phyloP scores from a whole-genome alignment of 2,888 invertebrate genomes.

The Caenorhabditis zanzibari region DNA sequence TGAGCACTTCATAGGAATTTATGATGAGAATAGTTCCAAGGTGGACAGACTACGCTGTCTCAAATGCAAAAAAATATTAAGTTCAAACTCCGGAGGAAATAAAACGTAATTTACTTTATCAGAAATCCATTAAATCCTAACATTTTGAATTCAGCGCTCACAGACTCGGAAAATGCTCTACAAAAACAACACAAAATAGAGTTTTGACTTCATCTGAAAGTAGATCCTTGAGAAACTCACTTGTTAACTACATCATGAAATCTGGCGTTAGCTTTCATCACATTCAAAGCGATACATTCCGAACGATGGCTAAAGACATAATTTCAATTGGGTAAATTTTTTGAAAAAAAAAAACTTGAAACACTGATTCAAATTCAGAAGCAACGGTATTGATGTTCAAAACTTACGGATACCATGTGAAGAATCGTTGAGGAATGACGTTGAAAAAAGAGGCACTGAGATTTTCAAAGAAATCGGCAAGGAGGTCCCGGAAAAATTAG shows the following conservation, averaged over 20 bases:
- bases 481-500: not conserved
- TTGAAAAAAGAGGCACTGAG: not conserved
- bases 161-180: not conserved
- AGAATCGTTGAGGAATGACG: not conserved
- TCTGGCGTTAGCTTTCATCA: not conserved
- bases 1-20: not conserved
- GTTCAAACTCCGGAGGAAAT: not conserved
- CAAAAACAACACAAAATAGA: not conserved
- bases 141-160: not conserved
- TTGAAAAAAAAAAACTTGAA: not conserved
- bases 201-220: not conserved
- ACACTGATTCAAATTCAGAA: not conserved
- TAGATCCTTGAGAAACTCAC: not conserved
- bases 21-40: not conserved
- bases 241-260: not conserved
- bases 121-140: not conserved
- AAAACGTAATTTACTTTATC: constrained; percentile 1
- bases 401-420: not conserved
- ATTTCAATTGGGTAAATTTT: not conserved
- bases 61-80: not conserved
- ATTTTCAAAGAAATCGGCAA: not conserved
- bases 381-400: not conserved
- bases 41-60: not conserved
- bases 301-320: not conserved
- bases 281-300: not conserved